A percentile compares a stretch with the other conserved stretches of the same genome.
Conservation (phyloP, 2,888 invertebrate species). For the Heteromurus nitidus region DNA sequence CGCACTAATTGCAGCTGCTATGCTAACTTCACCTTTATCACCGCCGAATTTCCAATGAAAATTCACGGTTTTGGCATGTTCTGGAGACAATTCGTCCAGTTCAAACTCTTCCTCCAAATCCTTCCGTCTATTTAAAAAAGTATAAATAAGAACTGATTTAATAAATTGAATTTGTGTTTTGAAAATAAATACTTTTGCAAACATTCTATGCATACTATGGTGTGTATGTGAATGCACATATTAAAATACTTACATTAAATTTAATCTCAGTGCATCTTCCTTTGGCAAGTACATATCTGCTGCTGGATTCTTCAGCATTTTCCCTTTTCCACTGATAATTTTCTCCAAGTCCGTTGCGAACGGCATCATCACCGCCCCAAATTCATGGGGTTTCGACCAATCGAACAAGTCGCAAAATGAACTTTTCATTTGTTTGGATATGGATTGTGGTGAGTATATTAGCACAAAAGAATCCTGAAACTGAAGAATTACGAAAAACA, state of each 20-base stretch:
- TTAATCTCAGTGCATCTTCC: slow-evolving; percentile 24
- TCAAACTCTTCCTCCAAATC: slow-evolving; percentile 35
- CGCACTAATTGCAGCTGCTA: slow-evolving; percentile 10
- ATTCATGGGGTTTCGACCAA: slow-evolving; percentile 13
- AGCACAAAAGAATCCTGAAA: not conserved
- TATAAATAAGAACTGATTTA: no score
- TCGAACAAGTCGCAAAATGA: slow-evolving; percentile 20
- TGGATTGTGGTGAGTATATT: not conserved
- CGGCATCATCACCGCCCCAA: slow-evolving; percentile 6
- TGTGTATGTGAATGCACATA: not conserved
- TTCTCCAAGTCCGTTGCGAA: slow-evolving; percentile 14
- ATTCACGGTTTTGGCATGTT: slow-evolving; percentile 31
- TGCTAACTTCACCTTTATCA: not conserved
- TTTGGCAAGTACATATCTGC: slow-evolving; percentile 33
- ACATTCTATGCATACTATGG: not conserved
- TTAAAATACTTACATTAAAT: slow-evolving; percentile 14
- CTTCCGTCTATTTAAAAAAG: not conserved
- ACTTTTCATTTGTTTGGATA: slow-evolving; percentile 7
- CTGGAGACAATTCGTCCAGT: slow-evolving; percentile 22
- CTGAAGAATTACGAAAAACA: not conserved
- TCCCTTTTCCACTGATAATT: slow-evolving; percentile 6
- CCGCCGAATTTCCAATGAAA: slow-evolving; percentile 44
- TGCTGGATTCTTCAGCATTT: not conserved
- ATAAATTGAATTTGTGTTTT: not conserved
- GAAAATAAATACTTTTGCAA: slow-evolving; percentile 13